Evolutionary conservation across 2,113 vertebrate species (phyloP).

Genomic region (Barnardius zonarius): DNA sequence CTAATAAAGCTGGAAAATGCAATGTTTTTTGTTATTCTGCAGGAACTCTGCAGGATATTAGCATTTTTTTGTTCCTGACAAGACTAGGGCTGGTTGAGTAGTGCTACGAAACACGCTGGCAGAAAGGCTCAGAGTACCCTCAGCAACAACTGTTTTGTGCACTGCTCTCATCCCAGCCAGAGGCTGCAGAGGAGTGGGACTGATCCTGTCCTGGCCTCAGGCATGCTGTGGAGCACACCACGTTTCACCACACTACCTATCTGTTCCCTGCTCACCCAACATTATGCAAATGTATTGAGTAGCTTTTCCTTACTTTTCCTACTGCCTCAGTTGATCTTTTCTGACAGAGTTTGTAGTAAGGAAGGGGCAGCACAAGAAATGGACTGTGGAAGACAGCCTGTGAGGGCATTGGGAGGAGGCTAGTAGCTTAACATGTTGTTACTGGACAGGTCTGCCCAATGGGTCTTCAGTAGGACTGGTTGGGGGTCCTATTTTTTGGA

Average conservation of each 20-base stretch:
- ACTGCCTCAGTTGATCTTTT: neutral
- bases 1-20: neutral
- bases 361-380: neutral
- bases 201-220: neutral
- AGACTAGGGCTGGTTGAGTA: neutral
- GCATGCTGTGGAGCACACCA: neutral
- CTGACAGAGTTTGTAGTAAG: neutral
- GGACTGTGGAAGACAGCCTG: neutral
- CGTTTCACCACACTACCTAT: neutral
- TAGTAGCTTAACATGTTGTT: neutral
- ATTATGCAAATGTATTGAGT: rapidly evolving
- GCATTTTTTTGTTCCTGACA: neutral
- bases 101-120: neutral
- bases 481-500: neutral
- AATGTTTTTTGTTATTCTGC: neutral
- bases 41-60: neutral
- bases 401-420: neutral
- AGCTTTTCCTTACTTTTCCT: neutral
- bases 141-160: neutral
- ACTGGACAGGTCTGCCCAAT: neutral
- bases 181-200: neutral
- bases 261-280: neutral
- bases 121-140: neutral
- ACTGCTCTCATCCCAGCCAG: neutral
- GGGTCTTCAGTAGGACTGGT: neutral